phyloP scores from a whole-genome alignment of 2,888 invertebrate species.

The Drosophila sordidula region DNA sequence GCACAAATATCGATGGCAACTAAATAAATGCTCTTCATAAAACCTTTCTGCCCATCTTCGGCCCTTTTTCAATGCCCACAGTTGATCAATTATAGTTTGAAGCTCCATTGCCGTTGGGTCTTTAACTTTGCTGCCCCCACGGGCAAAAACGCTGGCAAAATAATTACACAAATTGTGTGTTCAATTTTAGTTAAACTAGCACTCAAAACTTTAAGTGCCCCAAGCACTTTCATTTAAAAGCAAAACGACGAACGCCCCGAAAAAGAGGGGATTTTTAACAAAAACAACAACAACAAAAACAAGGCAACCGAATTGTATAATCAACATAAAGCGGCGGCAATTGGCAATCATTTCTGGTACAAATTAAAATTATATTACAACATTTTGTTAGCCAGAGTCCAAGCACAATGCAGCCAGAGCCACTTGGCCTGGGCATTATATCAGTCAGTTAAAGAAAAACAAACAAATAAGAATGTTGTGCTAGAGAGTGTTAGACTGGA shows the following conservation, averaged over 20 bases:
- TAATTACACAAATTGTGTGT: constrained; percentile 67
- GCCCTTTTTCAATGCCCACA: not conserved
- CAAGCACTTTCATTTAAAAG: constrained; percentile 61
- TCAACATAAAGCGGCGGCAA: constrained; percentile 64
- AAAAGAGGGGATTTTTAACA: not conserved
- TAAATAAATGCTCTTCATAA: not conserved
- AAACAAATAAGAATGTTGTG: constrained; percentile 28
- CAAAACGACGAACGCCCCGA: constrained; percentile 33
- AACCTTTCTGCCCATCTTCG: not conserved
- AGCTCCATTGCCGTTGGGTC: constrained; percentile 6
- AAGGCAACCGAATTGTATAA: constrained; percentile 60
- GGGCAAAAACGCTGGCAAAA: constrained; percentile 12
- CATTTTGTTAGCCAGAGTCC: constrained; percentile 62
- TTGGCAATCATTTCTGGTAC: constrained; percentile 77
- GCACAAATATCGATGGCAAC: not conserved
- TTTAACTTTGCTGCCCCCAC: not conserved
- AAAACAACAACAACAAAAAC: constrained; percentile 6
- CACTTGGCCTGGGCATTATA: constrained; percentile 35
- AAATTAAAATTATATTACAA: constrained; percentile 76
- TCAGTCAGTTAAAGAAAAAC: constrained; percentile 40
- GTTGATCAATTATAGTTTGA: constrained; percentile 1
- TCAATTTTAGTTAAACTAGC: constrained; percentile 38
- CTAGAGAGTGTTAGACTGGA: not conserved
- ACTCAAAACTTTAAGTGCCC: constrained; percentile 43
- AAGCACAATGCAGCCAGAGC: constrained; percentile 38